Evolutionary conservation across 2,113 vertebrate species (phyloP), one percentile per base, ranked within the genome.

Genomic region (Pionites leucogaster): DNA sequence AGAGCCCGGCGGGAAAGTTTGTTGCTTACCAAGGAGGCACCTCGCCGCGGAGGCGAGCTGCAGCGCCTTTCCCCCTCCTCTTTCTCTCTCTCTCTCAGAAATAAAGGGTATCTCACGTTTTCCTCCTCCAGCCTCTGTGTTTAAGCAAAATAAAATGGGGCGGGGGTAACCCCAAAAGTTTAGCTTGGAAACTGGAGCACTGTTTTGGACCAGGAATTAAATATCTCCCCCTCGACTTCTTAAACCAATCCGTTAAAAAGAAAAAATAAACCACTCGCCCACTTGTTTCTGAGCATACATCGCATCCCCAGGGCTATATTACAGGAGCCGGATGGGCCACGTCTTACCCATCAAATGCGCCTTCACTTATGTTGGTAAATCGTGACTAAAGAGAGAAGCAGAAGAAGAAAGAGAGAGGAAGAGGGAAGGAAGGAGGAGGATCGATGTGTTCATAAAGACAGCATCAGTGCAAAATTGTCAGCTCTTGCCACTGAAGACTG

Each of bases 331-430:
- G 28, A 83, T 59, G 88, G 96, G 90, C 93, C 96, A 57, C 88
- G 49, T 62, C 84, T 78, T 24, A 69, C 37, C 53, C 88, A 81
- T 49, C 67, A 95, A 92, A 88, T 50, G 41, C 15, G 9, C 53
- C 18, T 92, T 92, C 67, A 88, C 87, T 83, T 89, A 69, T 42
- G 31, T 78, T 33, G 29, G 60, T 59, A 95, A 96, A 93, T 65
- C 41, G 42, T 64, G 64, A 50, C 76, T 60, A 20, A 46, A 81
- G 68, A 53, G 39, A 79, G 39, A 59, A 63, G 33, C 41, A 60
- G 67, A 76, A 24, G 47, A 62, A 68, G 25, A 65, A 85, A 33
- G 65, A 50, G 28, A 64, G 39, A 63, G 70, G 37, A 79, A 52
- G 50, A 22, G 4, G 24, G n/a, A 60, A 64, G 39, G 59, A 71